phyloP scores from a whole-genome alignment of 1,140 invertebrate genomes.

The Drosophila willistoni region DNA sequence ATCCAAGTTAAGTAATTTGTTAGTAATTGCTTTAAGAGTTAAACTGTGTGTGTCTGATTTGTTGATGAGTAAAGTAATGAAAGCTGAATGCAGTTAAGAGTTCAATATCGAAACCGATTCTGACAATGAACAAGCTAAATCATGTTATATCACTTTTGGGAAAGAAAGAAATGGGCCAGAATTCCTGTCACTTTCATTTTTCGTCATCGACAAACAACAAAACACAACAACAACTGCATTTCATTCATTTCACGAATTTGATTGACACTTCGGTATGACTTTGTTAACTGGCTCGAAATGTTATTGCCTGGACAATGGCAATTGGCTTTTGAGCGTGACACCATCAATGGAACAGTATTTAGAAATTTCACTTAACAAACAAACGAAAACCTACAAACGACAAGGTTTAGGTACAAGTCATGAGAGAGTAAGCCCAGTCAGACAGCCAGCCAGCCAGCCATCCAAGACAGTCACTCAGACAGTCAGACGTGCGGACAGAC shows the following conservation, averaged over 20 bases:
- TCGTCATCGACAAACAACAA: conserved; percentile 4
- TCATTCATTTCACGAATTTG: conserved; percentile 23
- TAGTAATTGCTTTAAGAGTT: neutral
- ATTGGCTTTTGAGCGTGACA: conserved; percentile 73
- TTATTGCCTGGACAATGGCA: conserved; percentile 51
- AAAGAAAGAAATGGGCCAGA: neutral
- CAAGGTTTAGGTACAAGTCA: conserved; percentile 22
- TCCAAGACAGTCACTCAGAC: conserved; percentile 4
- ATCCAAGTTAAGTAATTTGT: neutral
- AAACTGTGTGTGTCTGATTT: neutral
- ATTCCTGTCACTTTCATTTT: conserved; percentile 47
- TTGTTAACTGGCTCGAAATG: conserved; percentile 32
- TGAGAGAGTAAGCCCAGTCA: conserved; percentile 18
- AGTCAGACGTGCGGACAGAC: conserved; percentile 12
- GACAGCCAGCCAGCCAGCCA: too few species aligned
- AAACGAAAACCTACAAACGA: conserved; percentile 29
- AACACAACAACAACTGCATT: conserved; percentile 5
- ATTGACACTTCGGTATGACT: conserved; percentile 52
- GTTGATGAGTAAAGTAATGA: neutral
- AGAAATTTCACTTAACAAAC: conserved; percentile 69
- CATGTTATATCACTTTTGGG: neutral
- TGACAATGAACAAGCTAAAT: neutral
- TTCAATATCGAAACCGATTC: neutral
- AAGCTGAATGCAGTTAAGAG: neutral
- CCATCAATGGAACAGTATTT: conserved; percentile 44